Evolutionary conservation across 2,113 vertebrate genomes (phyloP).

Genomic region (Spea multiplicata): DNA sequence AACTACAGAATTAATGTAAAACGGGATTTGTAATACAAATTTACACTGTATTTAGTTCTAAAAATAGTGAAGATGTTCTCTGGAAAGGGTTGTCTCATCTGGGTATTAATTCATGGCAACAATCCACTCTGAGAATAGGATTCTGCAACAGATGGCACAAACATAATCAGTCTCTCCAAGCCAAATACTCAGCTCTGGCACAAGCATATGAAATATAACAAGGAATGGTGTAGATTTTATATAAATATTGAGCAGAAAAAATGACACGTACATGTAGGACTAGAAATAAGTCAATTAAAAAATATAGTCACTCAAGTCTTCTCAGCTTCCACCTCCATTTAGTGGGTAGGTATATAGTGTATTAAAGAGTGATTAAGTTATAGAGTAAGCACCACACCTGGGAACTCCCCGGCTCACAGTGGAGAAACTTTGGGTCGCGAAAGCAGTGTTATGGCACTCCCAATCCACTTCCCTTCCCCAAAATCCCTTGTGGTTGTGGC

Average conservation of each 20-base stretch:
- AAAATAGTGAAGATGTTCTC: conserved; percentile 16
- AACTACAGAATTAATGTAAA: background rate
- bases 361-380: too few species aligned
- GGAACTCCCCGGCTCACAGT: too few species aligned
- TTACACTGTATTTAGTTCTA: background rate
- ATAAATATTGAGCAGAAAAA: background rate
- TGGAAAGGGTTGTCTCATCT: conserved; percentile 17
- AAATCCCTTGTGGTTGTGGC: too few species aligned
- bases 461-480: too few species aligned
- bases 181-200: conserved; percentile 24
- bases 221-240: background rate
- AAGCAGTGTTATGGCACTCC: too few species aligned
- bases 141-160: conserved; percentile 41
- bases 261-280: background rate
- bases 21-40: background rate
- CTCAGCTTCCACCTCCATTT: background rate
- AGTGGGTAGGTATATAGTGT: too few species aligned
- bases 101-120: conserved; percentile 27
- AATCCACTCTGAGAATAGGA: conserved; percentile 16
- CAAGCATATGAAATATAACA: conserved; percentile 35
- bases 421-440: too few species aligned
- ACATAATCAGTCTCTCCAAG: conserved; percentile 28
- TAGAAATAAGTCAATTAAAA: background rate
- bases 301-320: background rate
- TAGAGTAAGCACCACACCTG: too few species aligned